phyloP scores from a whole-genome alignment of 2,113 vertebrate species.

The Paramormyrops kingsleyae region DNA sequence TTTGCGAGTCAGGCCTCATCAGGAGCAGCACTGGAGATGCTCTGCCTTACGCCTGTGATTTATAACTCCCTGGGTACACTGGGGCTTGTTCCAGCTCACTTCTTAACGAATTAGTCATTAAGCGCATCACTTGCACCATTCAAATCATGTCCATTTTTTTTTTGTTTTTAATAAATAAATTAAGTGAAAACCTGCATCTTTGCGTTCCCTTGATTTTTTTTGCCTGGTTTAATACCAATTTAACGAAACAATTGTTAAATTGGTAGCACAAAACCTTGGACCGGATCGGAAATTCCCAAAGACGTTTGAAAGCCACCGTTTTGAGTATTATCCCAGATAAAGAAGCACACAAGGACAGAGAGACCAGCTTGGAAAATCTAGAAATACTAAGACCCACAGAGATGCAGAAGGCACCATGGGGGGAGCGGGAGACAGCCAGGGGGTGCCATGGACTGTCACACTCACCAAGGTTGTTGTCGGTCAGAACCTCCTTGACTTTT shows the following conservation, averaged over 20 bases:
- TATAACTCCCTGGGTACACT: neutral
- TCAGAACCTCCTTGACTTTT: constrained; percentile 84
- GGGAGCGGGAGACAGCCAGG: neutral
- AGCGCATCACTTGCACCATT: neutral
- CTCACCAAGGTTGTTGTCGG: constrained; percentile 83
- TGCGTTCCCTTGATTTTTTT: neutral
- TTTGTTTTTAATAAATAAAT: neutral
- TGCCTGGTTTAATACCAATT: neutral
- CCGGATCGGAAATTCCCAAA: neutral
- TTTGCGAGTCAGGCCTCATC: constrained; percentile 2
- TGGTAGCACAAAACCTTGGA: neutral
- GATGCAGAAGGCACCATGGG: neutral
- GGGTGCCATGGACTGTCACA: constrained; percentile 6
- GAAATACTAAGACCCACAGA: neutral
- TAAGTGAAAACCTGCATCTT: neutral
- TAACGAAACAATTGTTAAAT: neutral
- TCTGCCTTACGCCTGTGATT: neutral
- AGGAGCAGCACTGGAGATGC: neutral
- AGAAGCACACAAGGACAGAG: neutral
- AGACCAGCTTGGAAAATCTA: neutral
- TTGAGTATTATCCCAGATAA: neutral
- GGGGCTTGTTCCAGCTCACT: neutral
- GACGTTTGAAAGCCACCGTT: neutral
- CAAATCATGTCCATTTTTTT: neutral
- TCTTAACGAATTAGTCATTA: neutral